Evolutionary conservation across 2,797 vertebrate genomes (phyloP), one percentile per base, ranked within the genome.

Genomic region (Lepilemur ruficaudatus): DNA sequence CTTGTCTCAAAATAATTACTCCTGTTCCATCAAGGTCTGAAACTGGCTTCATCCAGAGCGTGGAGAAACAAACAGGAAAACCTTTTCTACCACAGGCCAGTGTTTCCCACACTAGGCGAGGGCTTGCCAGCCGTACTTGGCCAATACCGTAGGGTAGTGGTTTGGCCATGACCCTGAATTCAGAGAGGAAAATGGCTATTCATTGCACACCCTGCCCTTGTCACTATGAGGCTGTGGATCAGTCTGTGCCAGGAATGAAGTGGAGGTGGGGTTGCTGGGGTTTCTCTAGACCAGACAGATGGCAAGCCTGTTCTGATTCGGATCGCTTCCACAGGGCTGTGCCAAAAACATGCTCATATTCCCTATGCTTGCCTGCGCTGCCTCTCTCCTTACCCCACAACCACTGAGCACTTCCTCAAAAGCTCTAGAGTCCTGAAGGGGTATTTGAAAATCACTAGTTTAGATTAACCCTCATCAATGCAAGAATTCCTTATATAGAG

Each of bases 1-100:
- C 41, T 86, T 91, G 55, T 65, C 43, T 87, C n/a, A 96, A 86
- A 89, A 85, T 85, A 70, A 30, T 67, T 25, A 67, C 72, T 87
- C 43, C 48, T 86, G 25, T 65, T 85, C 67, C 25, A 93, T 48
- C 57, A 94, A 86, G 46, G 67, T 78, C 48, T 43, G 67, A 84
- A 69, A 84, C n/a, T 48, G 85, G 55, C 75, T 89, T 95, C 65
- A 79, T 35, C 5, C 63, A 90, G 30, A 57, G 32, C 13, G 2
- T 46, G 32, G 76, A 93, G 82, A 94, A 93, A 81, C 55, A 88
- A 94, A 94, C 65, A 91, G 80, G 25, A 93, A 94, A 88, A 91
- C 50, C 13, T 92, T 65, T 92, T 93, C 83, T 28, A 88, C 35
- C 52, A 93, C 8, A 92, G 90, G 70, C 78, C 52, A 83, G n/a